A percentile compares a stretch with the other conserved stretches of the same genome.
phyloP scores from a whole-genome alignment of 2,113 vertebrate genomes.

The Catharus bicknelli region DNA sequence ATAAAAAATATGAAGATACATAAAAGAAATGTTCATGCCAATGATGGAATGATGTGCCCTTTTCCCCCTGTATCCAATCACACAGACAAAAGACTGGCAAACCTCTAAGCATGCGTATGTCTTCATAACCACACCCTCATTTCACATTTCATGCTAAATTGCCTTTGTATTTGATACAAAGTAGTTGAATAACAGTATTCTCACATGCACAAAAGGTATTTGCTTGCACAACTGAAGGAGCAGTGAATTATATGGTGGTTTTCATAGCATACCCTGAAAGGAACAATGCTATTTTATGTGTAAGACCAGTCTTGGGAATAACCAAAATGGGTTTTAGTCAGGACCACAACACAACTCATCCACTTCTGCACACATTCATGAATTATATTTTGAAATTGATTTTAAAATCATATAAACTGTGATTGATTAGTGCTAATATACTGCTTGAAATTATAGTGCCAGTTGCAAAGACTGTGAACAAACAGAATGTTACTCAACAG shows the following conservation, averaged over 20 bases:
- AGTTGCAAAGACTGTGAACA: neutral
- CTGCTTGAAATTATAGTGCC: neutral
- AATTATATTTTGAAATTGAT: slow-evolving; percentile 22
- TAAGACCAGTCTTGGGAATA: neutral
- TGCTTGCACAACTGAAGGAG: neutral
- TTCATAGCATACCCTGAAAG: neutral
- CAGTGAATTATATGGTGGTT: neutral
- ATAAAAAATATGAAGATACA: neutral
- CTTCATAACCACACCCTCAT: neutral
- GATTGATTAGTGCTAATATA: slow-evolving; percentile 3
- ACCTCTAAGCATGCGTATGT: neutral
- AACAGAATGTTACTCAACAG: neutral
- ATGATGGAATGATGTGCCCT: neutral
- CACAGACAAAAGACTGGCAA: neutral
- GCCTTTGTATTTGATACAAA: neutral
- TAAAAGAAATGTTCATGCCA: neutral
- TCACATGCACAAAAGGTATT: neutral
- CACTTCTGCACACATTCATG: neutral
- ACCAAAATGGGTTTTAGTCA: neutral
- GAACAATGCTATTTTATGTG: neutral
- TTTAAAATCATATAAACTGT: slow-evolving; percentile 30
- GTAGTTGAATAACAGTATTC: neutral
- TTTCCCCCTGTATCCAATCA: neutral
- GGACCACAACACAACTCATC: neutral
- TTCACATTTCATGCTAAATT: slow-evolving; percentile 6